A percentile compares a stretch with the other conserved stretches of the same genome.
phyloP scores from a whole-genome alignment of 2,888 invertebrate species.

The Drosophila antonietae region DNA sequence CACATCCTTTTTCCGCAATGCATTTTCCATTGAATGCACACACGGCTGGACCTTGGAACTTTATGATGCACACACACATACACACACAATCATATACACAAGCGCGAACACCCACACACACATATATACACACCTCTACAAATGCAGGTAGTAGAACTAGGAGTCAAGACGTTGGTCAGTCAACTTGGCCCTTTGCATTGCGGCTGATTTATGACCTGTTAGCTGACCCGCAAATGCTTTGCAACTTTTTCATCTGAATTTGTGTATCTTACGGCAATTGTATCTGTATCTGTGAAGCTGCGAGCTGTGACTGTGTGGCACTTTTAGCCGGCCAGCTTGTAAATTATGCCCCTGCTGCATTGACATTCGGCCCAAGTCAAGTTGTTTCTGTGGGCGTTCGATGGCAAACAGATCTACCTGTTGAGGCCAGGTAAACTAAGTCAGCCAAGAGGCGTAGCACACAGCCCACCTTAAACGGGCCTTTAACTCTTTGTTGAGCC shows the following conservation, averaged over 20 bases:
- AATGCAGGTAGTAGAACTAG: constrained; percentile 39
- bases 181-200: constrained; percentile 43
- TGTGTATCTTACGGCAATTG: constrained; percentile 32
- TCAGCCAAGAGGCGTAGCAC: constrained; percentile 44
- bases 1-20: constrained; percentile 76
- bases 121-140: not conserved
- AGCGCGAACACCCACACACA: constrained; percentile 1
- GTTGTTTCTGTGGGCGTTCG: constrained; percentile 80
- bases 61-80: constrained; percentile 48
- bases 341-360: constrained; percentile 66
- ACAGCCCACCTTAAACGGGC: constrained; percentile 41
- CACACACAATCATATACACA: not conserved
- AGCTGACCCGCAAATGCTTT: constrained; percentile 43
- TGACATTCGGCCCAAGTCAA: constrained; percentile 70
- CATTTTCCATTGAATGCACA: constrained; percentile 71
- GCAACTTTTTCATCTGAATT: constrained; percentile 71
- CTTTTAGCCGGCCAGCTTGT: constrained; percentile 51
- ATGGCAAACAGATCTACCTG: constrained; percentile 25
- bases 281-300: constrained; percentile 36
- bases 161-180: constrained; percentile 67
- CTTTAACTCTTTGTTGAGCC: constrained; percentile 72
- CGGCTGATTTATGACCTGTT: constrained; percentile 73
- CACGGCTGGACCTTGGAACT: constrained; percentile 60
- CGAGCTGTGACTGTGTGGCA: constrained; percentile 47
- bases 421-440: not conserved